Percentiles rank a stretch among this genome's conserved stretches.
Conservation (phyloP, 2,113 vertebrate genomes). For the Hypocryptadius cinnamomeus region DNA sequence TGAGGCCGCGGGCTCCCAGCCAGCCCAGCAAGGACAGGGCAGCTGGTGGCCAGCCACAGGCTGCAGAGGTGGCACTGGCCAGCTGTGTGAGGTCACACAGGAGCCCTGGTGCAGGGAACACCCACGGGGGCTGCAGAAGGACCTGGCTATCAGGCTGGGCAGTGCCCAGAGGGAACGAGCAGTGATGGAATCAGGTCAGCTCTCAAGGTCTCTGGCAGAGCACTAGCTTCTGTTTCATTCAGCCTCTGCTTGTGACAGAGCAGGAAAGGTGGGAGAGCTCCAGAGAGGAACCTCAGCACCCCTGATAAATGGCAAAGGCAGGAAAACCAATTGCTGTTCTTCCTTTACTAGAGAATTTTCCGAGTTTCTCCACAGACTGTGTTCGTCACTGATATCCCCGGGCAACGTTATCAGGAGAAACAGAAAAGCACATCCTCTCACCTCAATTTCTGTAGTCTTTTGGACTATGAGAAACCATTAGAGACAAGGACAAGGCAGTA, state of each 20-base stretch:
- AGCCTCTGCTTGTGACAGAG: neutral
- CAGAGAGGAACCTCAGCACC: neutral
- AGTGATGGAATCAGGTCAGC: neutral
- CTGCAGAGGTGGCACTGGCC: neutral
- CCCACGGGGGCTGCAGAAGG: neutral
- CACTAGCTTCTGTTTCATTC: neutral
- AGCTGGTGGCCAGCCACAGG: neutral
- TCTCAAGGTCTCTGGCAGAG: neutral
- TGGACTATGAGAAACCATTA: neutral
- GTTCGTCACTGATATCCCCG: neutral
- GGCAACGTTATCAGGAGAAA: neutral
- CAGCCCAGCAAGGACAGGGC: neutral
- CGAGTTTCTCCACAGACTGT: neutral
- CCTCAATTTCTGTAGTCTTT: neutral
- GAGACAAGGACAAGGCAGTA: neutral
- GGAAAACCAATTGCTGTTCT: neutral
- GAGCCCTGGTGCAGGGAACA: neutral
- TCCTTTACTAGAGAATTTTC: neutral
- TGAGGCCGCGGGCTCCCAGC: neutral
- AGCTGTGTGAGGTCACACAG: neutral
- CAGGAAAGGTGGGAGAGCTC: neutral
- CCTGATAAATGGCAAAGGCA: neutral
- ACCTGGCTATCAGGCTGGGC: neutral
- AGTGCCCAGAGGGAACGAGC: neutral
- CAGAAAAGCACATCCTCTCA: neutral